phyloP scores from a whole-genome alignment of 1,140 invertebrate genomes.

The Heliconius hermathena region DNA sequence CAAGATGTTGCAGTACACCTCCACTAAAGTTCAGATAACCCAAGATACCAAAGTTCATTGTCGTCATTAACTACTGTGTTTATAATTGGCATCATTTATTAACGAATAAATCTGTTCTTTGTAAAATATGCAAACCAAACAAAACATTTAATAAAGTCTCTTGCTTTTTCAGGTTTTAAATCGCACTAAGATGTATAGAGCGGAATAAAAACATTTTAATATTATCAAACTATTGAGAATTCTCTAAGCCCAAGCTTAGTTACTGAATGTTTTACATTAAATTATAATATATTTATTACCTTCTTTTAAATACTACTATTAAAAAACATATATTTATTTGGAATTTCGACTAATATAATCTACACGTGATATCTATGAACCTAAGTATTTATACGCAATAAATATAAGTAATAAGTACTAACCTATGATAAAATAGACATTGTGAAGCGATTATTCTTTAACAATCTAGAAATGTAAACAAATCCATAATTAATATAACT shows the following conservation, averaged over 20 bases:
- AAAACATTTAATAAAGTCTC: background rate
- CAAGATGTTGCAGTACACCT: constrained; percentile 40
- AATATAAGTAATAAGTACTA: background rate
- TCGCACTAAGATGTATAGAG: too few species aligned
- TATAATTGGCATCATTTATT: constrained; percentile 10
- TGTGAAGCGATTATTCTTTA: background rate
- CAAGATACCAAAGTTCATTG: constrained; percentile 46
- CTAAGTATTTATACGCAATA: background rate
- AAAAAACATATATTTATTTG: too few species aligned
- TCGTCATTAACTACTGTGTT: constrained; percentile 43
- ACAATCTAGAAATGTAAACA: background rate
- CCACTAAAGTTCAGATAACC: constrained; percentile 43
- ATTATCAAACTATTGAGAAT: too few species aligned
- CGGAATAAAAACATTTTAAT: too few species aligned
- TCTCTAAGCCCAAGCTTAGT: too few species aligned
- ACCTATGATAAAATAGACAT: background rate
- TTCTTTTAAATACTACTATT: too few species aligned
- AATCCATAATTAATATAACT: background rate
- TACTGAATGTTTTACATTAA: too few species aligned
- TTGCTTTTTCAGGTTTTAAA: too few species aligned
- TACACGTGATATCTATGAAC: background rate
- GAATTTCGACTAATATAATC: too few species aligned
- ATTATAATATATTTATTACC: too few species aligned
- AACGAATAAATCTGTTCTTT: constrained; percentile 26
- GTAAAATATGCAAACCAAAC: background rate